A percentile compares a stretch with the other conserved stretches of the same genome.
These are phyloP conservation scores for Typhlomys cinereus DNA, from an alignment of 2,113 vertebrate species.

Conservation along the genomic window DNA sequence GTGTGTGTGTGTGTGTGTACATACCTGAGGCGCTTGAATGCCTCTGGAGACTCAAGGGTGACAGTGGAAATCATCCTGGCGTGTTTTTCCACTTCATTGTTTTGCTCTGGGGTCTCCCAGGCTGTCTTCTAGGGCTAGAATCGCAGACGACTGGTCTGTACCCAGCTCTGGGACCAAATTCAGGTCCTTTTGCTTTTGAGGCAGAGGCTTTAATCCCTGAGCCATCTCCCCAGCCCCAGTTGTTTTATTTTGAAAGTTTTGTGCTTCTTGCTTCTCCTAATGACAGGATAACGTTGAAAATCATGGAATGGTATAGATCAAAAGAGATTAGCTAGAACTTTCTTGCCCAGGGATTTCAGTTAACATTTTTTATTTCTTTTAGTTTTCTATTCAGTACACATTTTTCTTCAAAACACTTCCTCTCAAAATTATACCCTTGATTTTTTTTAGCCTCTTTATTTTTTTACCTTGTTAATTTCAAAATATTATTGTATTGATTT, in stretches of 20 bases:
- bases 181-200: too few species aligned
- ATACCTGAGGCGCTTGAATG: too few species aligned
- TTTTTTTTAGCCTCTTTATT: not conserved
- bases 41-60: too few species aligned
- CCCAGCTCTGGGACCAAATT: too few species aligned
- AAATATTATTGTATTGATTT: constrained; percentile 36
- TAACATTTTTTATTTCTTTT: constrained; percentile 29
- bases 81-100: too few species aligned
- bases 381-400: not conserved
- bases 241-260: constrained; percentile 11
- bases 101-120: too few species aligned
- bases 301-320: not conserved
- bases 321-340: not conserved
- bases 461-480: not conserved
- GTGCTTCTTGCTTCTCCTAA: not conserved
- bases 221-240: too few species aligned
- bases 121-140: too few species aligned
- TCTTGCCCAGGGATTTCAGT: not conserved
- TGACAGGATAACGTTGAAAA: not conserved
- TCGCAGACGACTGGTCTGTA: too few species aligned
- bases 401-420: constrained; percentile 35
- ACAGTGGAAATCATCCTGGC: too few species aligned
- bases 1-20: too few species aligned
- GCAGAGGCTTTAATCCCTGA: too few species aligned
- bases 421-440: constrained; percentile 2